phyloP scores from a whole-genome alignment of 2,888 invertebrate genomes.

The Hanleya hanleyi region DNA sequence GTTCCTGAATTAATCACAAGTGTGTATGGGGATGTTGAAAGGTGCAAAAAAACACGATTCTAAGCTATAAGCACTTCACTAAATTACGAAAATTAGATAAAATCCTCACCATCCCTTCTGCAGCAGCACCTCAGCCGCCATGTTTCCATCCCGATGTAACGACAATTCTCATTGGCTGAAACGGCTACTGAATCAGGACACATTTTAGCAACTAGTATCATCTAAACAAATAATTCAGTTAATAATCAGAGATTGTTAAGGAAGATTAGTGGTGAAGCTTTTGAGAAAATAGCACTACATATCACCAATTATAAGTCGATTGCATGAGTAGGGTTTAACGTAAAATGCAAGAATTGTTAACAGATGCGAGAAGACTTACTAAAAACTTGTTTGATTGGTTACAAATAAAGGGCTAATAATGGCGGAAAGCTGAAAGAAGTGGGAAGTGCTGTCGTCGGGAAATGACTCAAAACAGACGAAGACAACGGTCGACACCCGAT shows the following conservation, averaged over 20 bases:
- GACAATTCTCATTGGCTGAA: conserved; percentile 7
- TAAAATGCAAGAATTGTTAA: not conserved
- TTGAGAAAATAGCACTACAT: no score
- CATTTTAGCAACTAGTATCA: not conserved
- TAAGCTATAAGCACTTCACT: not conserved
- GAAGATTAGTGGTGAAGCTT: no score
- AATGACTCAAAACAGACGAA: conserved; percentile 35
- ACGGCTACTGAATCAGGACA: not conserved
- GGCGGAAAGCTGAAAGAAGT: conserved; percentile 31
- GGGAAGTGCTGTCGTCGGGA: not conserved
- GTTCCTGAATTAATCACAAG: no score
- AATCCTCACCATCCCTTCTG: conserved; percentile 58
- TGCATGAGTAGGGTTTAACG: no score
- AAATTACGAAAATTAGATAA: not conserved
- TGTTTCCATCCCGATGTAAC: conserved; percentile 43
- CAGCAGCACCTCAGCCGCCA: conserved; percentile 58
- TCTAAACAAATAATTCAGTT: no score
- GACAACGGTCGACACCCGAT: not conserved
- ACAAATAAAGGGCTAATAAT: conserved; percentile 22
- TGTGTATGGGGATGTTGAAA: no score
- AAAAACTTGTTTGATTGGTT: not conserved
- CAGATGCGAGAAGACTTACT: not conserved
- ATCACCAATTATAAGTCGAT: not conserved
- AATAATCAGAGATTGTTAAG: no score
- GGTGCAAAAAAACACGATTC: no score